Base-by-base conservation (phyloP, 2,113 vertebrate species). In the Phyllopteryx taeniolatus region DNA sequence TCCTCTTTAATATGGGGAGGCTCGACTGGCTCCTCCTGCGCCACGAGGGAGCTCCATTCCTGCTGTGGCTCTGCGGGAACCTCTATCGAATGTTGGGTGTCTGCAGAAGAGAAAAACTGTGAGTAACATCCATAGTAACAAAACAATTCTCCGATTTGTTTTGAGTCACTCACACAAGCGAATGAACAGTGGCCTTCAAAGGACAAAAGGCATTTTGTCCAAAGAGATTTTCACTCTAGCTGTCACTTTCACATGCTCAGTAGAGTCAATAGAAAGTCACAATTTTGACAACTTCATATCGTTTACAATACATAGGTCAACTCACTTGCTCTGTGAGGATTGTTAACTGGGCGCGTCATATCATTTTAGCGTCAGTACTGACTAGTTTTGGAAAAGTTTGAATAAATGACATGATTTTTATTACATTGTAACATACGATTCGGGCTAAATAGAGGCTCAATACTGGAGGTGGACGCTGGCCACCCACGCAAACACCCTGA, bases 1-100 rank as follows among this genome's bases (percentile, higher is more conserved):
- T 68, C 67, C 20, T 54, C 49, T 68, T 68, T 68, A 54, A 68
- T 68, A 49, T 39, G 67, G 33, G 1, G 17, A 33, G 14, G 31
- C 17, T 68, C 56, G 5, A 10, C 64, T 15, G n/a, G 20, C 47
- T 31, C 65, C 4, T 35, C 57, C 27, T 31, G 22, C 12, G 12
- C 27, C 57, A 14, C 27, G n/a, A 17, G 3, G 7, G n/a, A 56
- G 54, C 9, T 59, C 57, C 57, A 56, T 22, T 56, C 54, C n/a
- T 57, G 61, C 39, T 63, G 61, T 5, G 22, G 56, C 20, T 64
- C 39, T 13, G 19, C 2, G 7, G 39, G 39, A 64, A 43, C 39
- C 62, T 20, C 62, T 13, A 10, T 15, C 4, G 33, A 31, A 12
- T 53, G 67, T 15, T 54, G 67, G 12, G 33, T n/a, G 10, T 51